Evolutionary conservation across 2,113 vertebrate genomes (phyloP), one percentile per base, ranked within the genome.

Genomic region (Pseudonaja textilis): DNA sequence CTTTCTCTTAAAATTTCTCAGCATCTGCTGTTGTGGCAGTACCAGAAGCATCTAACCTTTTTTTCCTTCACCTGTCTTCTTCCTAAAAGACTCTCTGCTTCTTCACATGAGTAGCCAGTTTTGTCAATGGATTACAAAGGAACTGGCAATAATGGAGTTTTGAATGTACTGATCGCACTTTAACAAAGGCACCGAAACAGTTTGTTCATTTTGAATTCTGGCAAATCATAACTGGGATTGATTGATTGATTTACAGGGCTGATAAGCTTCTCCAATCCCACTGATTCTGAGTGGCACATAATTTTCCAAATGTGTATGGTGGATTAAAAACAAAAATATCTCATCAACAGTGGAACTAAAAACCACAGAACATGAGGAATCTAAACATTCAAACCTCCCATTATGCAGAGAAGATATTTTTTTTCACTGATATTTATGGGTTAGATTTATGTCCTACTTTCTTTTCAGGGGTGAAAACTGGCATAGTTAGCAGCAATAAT

Each of bases 1-100:
- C 74, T 86, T 85, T 61, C 45, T 29, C 57, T 61, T 86, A 90
- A 61, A 61, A 86, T 59, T 88, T 89, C 88, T 90, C n/a, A 85
- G 74, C 39, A 25, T 89, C 61, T 90, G 45, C 26, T 81, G 88
- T 59, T 50, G 45, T 34, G 45, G 57, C 45, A 90, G 74, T 86
- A 61, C n/a, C 85, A 14, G 20, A 14, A 56, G 39, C 54, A 61
- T 81, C 42, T 18, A 50, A 22, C 39, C 61, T 93, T 59, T 61
- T 85, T 34, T 52, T 50, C 74, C 64, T 57, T 26, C 69, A 86
- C 29, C 26, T 61, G 50, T 45, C 52, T 81, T 92, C n/a, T 89
- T 81, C 34, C 61, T 26, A 92, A 89, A 39, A 74, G n/a, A 81
- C 20, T 6, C 2, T 64, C 47, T 92, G 64, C 42, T 88, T 87